These are phyloP conservation scores for Cuniculus paca DNA, from an alignment of 2,797 vertebrate species.

Conservation along the genomic window DNA sequence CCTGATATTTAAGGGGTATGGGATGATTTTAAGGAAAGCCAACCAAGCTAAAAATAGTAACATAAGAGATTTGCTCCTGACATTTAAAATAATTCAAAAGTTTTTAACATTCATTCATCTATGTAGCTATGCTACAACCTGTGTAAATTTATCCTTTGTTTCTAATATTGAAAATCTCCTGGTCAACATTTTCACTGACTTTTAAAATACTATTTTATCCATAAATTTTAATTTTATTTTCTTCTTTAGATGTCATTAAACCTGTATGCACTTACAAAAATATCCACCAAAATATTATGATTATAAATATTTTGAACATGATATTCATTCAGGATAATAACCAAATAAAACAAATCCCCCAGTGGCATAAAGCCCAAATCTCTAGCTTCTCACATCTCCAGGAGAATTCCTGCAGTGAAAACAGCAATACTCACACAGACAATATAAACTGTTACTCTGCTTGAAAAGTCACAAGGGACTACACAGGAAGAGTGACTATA, in stretches of 20 bases:
- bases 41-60: constrained; percentile 44
- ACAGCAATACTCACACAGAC: constrained; percentile 83
- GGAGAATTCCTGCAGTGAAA: constrained; percentile 82
- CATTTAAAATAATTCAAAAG: background rate
- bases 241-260: constrained; percentile 67
- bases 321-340: constrained; percentile 84
- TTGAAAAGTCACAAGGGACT: constrained; percentile 85
- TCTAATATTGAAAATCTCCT: background rate
- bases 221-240: constrained; percentile 67
- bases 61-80: constrained; percentile 31
- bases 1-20: constrained; percentile 10
- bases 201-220: constrained; percentile 71
- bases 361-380: constrained; percentile 73
- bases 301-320: constrained; percentile 80
- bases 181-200: constrained; percentile 37
- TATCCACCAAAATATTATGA: constrained; percentile 78
- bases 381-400: constrained; percentile 82
- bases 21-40: constrained; percentile 73
- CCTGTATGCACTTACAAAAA: constrained; percentile 71
- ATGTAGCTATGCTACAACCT: background rate
- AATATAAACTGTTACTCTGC: constrained; percentile 86
- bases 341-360: constrained; percentile 80
- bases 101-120: constrained; percentile 50
- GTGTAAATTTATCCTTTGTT: constrained; percentile 34
- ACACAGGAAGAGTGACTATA: constrained; percentile 84